These are phyloP conservation scores for Pyrrhia umbra DNA, from an alignment of 2,888 invertebrate genomes.

Conservation along the genomic window DNA sequence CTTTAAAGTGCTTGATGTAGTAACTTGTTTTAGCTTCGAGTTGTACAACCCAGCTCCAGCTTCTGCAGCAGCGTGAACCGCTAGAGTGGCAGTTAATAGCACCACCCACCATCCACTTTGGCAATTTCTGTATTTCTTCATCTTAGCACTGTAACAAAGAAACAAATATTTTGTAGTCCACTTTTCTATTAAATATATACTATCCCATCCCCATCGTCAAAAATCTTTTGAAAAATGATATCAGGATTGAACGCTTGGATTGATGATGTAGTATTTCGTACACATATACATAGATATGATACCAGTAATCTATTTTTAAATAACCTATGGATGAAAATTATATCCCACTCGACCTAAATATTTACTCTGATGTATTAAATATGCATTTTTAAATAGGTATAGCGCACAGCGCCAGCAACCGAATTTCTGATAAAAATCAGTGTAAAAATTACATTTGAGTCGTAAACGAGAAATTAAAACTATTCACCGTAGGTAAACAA, in stretches of 20 bases:
- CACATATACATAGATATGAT: constrained; percentile 1
- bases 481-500: constrained; percentile 37
- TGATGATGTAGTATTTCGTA: constrained; percentile 7
- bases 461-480: constrained; percentile 37
- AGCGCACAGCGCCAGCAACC: constrained; percentile 4
- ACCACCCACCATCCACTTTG: constrained; percentile 84
- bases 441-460: constrained; percentile 21
- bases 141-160: constrained; percentile 70
- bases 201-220: too few species aligned
- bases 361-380: constrained; percentile 33
- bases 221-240: too few species aligned
- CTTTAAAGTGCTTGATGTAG: constrained; percentile 94
- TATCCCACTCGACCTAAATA: constrained; percentile 46
- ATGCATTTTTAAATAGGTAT: constrained; percentile 2
- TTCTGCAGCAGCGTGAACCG: constrained; percentile 75
- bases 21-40: constrained; percentile 91
- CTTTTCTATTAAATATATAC: too few species aligned
- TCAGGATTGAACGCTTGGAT: too few species aligned
- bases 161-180: not conserved
- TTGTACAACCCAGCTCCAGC: constrained; percentile 82
- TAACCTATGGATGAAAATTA: constrained; percentile 21
- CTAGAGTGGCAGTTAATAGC: constrained; percentile 78
- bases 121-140: constrained; percentile 83
- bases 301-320: constrained; percentile 39
- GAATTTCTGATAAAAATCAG: constrained; percentile 10